Evolutionary conservation across 1,140 invertebrate genomes (phyloP).

Genomic region (Drosophila serrata): DNA sequence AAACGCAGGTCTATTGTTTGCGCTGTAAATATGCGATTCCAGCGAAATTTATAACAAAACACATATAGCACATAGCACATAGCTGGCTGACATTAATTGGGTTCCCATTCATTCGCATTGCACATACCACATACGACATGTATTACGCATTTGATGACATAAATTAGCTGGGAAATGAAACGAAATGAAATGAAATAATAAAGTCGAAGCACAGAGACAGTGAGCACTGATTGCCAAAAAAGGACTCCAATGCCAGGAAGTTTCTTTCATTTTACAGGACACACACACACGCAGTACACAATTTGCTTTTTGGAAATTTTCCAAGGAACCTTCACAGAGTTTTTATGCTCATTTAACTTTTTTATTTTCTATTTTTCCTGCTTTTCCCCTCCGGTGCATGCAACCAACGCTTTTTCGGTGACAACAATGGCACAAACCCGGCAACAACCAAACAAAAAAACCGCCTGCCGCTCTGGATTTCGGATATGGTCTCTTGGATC

Average conservation of each 20-base stretch:
- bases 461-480: conserved; percentile 13
- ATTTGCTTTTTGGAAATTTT: background rate
- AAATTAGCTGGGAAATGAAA: conserved; percentile 46
- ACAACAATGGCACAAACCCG: conserved; percentile 52
- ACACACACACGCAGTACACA: background rate
- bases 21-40: conserved; percentile 52
- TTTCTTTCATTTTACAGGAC: conserved; percentile 5
- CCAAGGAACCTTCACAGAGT: background rate
- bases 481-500: conserved; percentile 27
- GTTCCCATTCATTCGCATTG: conserved; percentile 35
- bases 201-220: conserved; percentile 1
- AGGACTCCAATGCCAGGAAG: conserved; percentile 3
- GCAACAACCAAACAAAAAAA: conserved; percentile 3
- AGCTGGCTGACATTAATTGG: conserved; percentile 51
- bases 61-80: conserved; percentile 1
- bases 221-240: background rate
- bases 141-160: conserved; percentile 53
- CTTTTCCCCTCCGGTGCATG: background rate
- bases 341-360: conserved; percentile 58
- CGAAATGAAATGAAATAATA: conserved; percentile 26
- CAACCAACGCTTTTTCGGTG: conserved; percentile 20
- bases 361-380: conserved; percentile 32
- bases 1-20: conserved; percentile 69
- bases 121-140: conserved; percentile 53
- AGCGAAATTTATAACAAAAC: conserved; percentile 62